Evolutionary conservation across 2,113 vertebrate species (phyloP), one percentile per base, ranked within the genome.

Genomic region (Tragelaphus imberbis): DNA sequence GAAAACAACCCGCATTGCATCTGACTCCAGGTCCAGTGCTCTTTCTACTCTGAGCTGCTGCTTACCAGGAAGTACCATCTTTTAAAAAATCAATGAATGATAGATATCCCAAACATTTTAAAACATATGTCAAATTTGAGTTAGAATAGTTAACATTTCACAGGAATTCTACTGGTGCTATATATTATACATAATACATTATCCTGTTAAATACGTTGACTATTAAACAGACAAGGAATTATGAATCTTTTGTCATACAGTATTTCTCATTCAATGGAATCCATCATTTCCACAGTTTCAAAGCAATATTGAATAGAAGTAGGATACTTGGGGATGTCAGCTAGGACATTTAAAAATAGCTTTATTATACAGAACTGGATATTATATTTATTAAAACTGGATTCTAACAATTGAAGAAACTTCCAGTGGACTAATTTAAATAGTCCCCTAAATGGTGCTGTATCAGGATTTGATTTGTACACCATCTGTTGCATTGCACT

Each of bases 21-120:
- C 97, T 98, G 98, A 98, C 98, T 98, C 98, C 98, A 98, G 98
- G 98, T 98, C 98, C 98, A 98, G 90, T 96, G 98, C 95, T 97
- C 95, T 97, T 97, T 98, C 98, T 96, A 92, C 81, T 97, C 97
- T 96, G 95, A 97, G 96, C 96, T 95, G 90, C 97, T 98, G 95
- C 96, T 97, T 97, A 92, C 94, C 94, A 96, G 92, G 88, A 97
- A 96, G 81, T 91, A 82, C 81, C 94, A 97, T 97, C 95, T 96
- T 95, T 81, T 86, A 49, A 96, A 90, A 97, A 97, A 96, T 87
- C 85, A 91, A 82, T 61, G 58, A 93, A 84, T 84, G 61, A 89
- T 84, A 97, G 68, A 86, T 87, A 96, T 49, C 90, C 92, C 90
- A 87, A 95, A 91, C 90, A 92, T 96, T 97, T 97, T 95, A 88